These are phyloP conservation scores for Neomorphus geoffroyi DNA, from an alignment of 2,797 vertebrate species.

Conservation along the genomic window DNA sequence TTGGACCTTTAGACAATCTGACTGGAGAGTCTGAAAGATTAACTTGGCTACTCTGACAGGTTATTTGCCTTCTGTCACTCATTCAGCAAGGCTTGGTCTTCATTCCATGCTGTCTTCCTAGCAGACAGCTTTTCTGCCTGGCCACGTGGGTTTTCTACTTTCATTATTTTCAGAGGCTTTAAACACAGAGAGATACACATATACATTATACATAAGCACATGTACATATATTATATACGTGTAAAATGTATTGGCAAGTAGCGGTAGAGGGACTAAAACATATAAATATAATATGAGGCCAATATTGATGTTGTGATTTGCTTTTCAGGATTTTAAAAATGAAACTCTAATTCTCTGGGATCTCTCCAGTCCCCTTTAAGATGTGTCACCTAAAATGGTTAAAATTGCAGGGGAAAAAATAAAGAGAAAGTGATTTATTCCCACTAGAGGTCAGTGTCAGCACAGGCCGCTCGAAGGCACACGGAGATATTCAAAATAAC, in stretches of 20 bases:
- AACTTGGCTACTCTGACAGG: neutral
- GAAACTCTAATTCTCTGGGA: neutral
- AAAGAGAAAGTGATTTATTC: neutral
- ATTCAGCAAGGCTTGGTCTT: neutral
- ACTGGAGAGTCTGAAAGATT: neutral
- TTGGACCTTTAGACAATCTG: neutral
- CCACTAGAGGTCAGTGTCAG: conserved; percentile 58
- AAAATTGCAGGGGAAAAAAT: neutral
- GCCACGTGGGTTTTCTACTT: neutral
- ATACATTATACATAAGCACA: too few species aligned
- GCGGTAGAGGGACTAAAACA: neutral
- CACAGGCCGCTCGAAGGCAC: neutral
- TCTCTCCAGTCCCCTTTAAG: neutral
- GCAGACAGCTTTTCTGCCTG: neutral
- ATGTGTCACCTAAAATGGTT: neutral
- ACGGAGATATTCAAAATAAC: neutral
- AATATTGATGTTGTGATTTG: neutral
- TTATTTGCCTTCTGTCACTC: neutral
- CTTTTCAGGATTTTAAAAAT: neutral
- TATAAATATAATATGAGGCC: neutral
- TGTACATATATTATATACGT: neutral
- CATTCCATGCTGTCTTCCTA: neutral
- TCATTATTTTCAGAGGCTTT: neutral
- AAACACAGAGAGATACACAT: neutral
- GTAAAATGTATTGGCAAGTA: neutral